These are phyloP conservation scores for Falco cherrug DNA, from an alignment of 2,797 vertebrate genomes.

Conservation along the genomic window DNA sequence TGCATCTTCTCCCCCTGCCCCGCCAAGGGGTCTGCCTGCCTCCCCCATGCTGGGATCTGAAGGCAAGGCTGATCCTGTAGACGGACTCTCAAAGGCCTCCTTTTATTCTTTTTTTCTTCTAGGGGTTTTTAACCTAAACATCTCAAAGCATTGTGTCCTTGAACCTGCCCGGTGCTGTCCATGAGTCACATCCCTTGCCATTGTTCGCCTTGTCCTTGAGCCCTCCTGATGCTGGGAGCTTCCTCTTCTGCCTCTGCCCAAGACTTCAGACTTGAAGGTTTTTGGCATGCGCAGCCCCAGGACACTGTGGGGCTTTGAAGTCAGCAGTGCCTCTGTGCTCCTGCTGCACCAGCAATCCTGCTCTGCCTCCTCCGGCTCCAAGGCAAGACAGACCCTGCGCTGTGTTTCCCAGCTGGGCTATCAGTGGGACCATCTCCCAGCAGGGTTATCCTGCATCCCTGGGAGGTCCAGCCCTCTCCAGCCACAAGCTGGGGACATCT, in stretches of 20 bases:
- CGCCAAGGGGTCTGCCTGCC: background rate
- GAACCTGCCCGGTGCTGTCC: conserved; percentile 43
- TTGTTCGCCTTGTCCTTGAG: conserved; percentile 39
- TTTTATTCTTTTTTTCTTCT: background rate
- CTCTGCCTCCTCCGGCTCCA: background rate
- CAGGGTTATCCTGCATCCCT: background rate
- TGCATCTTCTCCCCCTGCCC: background rate
- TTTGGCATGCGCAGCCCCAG: background rate
- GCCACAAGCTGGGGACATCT: background rate
- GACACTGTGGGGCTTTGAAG: background rate
- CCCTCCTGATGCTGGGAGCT: conserved; percentile 66
- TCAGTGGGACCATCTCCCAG: background rate
- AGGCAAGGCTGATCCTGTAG: background rate
- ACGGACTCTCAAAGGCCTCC: background rate
- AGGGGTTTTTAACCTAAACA: conserved; percentile 37
- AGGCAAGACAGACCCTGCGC: background rate
- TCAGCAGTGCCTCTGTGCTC: background rate
- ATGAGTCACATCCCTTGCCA: conserved; percentile 69
- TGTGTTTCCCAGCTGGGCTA: background rate
- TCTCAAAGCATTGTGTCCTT: conserved; percentile 56
- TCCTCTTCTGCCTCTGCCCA: conserved; percentile 59
- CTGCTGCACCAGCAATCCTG: background rate
- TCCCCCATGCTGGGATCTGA: conserved; percentile 42
- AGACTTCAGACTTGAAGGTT: background rate
- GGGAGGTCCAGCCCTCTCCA: background rate